Conservation (phyloP, 2,888 invertebrate species). For the Parapristionchus giblindavisi region DNA sequence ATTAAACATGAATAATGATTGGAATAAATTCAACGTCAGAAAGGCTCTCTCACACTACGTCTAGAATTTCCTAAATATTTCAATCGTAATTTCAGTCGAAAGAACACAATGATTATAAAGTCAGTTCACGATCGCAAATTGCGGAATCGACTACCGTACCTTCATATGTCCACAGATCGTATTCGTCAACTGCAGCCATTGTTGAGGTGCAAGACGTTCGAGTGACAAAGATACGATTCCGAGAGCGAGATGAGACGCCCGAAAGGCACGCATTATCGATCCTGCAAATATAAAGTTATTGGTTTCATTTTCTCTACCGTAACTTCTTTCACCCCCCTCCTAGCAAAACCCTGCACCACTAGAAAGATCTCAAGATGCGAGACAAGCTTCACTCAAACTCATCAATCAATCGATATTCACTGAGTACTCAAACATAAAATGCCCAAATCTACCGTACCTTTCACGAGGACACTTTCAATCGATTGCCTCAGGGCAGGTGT, state of each 20-base stretch:
- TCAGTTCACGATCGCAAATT: not conserved
- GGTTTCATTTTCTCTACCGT: not conserved
- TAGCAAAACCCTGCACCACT: too few species aligned
- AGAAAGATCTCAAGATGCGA: too few species aligned
- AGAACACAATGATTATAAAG: not conserved
- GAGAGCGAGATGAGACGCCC: constrained; percentile 13
- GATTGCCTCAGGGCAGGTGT: constrained; percentile 2
- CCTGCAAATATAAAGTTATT: not conserved
- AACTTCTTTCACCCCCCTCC: too few species aligned
- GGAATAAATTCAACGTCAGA: too few species aligned
- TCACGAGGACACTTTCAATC: constrained; percentile 11
- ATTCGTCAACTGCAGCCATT: constrained; percentile 21
- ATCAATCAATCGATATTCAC: too few species aligned
- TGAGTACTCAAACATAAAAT: too few species aligned
- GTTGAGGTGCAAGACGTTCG: constrained; percentile 5
- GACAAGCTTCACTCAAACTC: too few species aligned
- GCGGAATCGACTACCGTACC: not conserved
- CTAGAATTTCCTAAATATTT: too few species aligned
- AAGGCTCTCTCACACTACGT: too few species aligned
- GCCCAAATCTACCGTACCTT: too few species aligned
- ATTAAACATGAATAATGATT: too few species aligned
- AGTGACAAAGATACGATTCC: constrained; percentile 20
- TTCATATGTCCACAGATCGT: constrained; percentile 24
- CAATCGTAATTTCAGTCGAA: too few species aligned
- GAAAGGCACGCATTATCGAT: constrained; percentile 1